phyloP scores from a whole-genome alignment of 2,113 vertebrate species.

The Scortum barcoo region DNA sequence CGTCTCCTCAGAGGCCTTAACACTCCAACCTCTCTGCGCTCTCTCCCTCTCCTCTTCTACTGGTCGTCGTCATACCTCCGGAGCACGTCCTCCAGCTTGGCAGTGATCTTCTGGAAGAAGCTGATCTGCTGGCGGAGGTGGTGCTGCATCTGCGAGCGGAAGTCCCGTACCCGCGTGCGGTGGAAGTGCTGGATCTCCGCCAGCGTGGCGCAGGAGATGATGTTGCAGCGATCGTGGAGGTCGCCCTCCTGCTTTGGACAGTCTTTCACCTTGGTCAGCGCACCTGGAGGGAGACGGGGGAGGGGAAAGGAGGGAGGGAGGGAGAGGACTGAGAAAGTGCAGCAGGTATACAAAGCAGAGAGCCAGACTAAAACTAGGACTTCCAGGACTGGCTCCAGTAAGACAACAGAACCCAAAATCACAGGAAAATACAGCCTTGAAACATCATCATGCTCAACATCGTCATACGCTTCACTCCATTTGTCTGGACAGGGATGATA shows the following conservation, averaged over 20 bases:
- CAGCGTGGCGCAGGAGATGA: constrained; percentile 96
- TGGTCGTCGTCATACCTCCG: constrained; percentile 91
- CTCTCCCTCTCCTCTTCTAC: constrained; percentile 75
- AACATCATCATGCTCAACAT: not conserved
- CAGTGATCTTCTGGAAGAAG: constrained; percentile 97
- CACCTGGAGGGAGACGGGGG: constrained; percentile 82
- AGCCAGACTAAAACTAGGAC: not conserved
- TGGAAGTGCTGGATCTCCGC: constrained; percentile 99
- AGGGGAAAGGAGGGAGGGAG: not conserved
- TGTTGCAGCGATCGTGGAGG: constrained; percentile 96
- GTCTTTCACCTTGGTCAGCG: constrained; percentile 97
- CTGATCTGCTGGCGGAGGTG: constrained; percentile 95
- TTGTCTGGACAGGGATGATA: not conserved
- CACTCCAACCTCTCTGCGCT: not conserved
- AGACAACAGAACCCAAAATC: no score
- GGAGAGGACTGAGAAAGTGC: not conserved
- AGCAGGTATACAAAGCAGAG: not conserved
- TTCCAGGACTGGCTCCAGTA: not conserved
- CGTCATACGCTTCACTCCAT: not conserved
- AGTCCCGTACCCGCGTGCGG: constrained; percentile 95
- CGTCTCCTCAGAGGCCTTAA: not conserved
- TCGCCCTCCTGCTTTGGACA: constrained; percentile 92
- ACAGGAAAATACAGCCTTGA: not conserved
- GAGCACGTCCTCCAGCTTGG: constrained; percentile 94
- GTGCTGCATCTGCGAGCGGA: constrained; percentile 97